Evolutionary conservation across 2,888 invertebrate genomes (phyloP), one percentile per base, ranked within the genome.

Genomic region (Uloborus plumipes): DNA sequence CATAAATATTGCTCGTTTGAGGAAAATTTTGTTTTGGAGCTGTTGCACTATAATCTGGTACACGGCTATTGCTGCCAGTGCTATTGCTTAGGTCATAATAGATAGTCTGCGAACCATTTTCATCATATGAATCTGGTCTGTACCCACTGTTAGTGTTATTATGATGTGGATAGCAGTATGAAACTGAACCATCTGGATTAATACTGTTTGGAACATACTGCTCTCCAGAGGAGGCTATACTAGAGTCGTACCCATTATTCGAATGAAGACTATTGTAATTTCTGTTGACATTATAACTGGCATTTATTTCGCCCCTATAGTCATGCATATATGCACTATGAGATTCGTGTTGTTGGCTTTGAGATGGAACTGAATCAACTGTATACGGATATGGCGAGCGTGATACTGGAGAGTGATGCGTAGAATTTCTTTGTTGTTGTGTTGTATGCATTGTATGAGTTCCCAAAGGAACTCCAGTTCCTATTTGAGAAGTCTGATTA

Each of bases 31-130:
- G 85, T 62, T 85, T 85, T 16, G 85, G 85, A 31, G 85, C 85
- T 50, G 85, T 85, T 7, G 85, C 85, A 70, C 83, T 85, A 61
- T 85, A 85, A 49, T 84, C 85, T 72, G 85, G 85, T 16, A 85
- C 80, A 49, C 85, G 62, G 31, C 64, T 85, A 50, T 65, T 77
- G 39, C 71, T 84, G 49, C 84, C 84, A 20, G 78, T 84, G 31
- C 84, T 82, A 47, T 82, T 81, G 65, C 77, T 82, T 22, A 84
- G 39, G 53, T 84, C 84, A 22, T 82, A 84, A 47, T 84, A 84
- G 18, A 84, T 82, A 47, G 77, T 84, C 61, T 84, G 84, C 6
- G 82, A 83, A 67, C 77, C 82, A 64, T 64, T 83, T 39, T 83
- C 82, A 22, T 83, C 82, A 51, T 71, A 83, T 3, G 82, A 72